phyloP scores from a whole-genome alignment of 1,140 invertebrate species.

The Alviniconcha marisindica region DNA sequence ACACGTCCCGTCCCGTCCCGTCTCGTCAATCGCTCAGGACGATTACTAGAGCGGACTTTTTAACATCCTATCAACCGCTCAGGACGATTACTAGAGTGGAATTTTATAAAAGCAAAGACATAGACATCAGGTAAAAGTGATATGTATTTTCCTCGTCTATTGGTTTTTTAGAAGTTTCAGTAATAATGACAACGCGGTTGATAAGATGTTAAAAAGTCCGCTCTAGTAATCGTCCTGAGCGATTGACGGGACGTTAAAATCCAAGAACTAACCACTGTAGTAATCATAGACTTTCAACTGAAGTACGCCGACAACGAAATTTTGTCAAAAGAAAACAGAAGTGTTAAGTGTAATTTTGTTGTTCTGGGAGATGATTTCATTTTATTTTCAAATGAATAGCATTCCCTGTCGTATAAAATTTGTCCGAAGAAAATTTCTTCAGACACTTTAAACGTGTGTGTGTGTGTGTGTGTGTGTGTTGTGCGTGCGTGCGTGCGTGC shows the following conservation, averaged over 20 bases:
- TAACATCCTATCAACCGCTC: not conserved
- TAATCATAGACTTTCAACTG: not conserved
- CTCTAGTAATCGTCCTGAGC: no score
- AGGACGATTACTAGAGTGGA: not conserved
- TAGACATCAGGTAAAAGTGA: not conserved
- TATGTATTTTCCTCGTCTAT: not conserved
- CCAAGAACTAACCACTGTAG: not conserved
- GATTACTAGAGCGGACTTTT: not conserved
- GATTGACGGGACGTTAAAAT: no score
- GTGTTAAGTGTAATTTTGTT: not conserved
- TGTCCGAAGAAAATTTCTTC: no score
- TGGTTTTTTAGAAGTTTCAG: not conserved
- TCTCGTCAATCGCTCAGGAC: not conserved
- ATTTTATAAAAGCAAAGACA: no score
- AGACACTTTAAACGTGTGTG: not conserved
- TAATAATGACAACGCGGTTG: not conserved
- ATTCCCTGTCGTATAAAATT: no score
- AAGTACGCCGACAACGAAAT: not conserved
- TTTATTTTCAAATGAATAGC: no score
- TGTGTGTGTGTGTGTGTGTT: constrained; percentile 3
- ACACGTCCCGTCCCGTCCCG: not conserved
- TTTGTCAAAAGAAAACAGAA: not conserved
- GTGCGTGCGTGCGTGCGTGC: no score
- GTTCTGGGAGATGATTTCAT: not conserved
- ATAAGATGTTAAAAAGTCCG: not conserved